Conservation (phyloP, 2,888 invertebrate species). For the Ormyrus pomaceus region DNA sequence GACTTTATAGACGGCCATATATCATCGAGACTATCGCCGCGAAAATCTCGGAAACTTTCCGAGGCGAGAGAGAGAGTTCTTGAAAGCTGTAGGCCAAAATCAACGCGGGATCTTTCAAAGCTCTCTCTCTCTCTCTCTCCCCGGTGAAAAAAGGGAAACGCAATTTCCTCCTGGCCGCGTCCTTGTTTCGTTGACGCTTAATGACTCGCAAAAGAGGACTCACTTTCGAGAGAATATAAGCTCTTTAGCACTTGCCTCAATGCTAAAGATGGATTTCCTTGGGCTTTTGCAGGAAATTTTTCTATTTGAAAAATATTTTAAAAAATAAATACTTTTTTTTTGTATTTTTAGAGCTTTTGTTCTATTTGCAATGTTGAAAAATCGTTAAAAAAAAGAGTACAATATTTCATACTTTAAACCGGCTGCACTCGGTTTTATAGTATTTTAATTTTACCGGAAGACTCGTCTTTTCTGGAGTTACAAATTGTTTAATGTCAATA, state of each 20-base stretch:
- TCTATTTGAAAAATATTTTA: too few species aligned
- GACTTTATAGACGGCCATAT: conserved; percentile 73
- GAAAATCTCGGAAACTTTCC: conserved; percentile 68
- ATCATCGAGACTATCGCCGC: conserved; percentile 72
- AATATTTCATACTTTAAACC: background rate
- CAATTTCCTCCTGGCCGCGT: conserved; percentile 65
- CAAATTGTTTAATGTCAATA: conserved; percentile 55
- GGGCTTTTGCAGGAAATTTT: too few species aligned
- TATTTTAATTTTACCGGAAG: conserved; percentile 10
- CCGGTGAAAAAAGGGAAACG: conserved; percentile 54
- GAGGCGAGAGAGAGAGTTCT: conserved; percentile 52
- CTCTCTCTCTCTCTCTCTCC: conserved; percentile 43
- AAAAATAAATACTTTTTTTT: too few species aligned
- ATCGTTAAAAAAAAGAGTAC: too few species aligned
- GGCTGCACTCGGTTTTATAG: conserved; percentile 2
- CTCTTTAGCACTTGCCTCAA: too few species aligned
- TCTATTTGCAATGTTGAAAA: too few species aligned
- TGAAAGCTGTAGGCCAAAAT: conserved; percentile 60
- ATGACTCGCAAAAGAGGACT: conserved; percentile 39
- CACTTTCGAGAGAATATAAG: too few species aligned
- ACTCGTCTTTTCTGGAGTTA: conserved; percentile 10
- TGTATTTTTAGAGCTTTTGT: too few species aligned
- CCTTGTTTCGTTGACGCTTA: conserved; percentile 32
- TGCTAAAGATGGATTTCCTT: too few species aligned
- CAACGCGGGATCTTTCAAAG: conserved; percentile 62